Evolutionary conservation across 2,113 vertebrate genomes (phyloP), one percentile per base, ranked within the genome.

Genomic region (Morphnarchus princeps): DNA sequence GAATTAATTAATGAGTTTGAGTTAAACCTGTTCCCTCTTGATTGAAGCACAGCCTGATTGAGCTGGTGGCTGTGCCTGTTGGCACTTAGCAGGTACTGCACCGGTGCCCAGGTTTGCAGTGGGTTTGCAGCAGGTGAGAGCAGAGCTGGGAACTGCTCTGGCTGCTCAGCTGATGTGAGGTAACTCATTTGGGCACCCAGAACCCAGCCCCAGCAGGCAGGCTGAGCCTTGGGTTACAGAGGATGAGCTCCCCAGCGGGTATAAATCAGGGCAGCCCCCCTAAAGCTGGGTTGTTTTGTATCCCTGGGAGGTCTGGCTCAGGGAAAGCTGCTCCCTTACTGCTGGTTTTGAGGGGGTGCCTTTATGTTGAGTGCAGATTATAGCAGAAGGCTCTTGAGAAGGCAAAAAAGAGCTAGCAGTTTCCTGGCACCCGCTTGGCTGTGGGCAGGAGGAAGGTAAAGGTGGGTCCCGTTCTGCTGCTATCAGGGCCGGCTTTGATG

Each of bases 1-100:
- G 55, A 74, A 59, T 96, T 96, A 96, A 96, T 96, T 95, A 95
- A 84, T 1, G 54, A 77, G 29, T 8, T 24, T 3, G 84, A 47
- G 65, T 40, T 36, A 61, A 85, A 22, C 80, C 77, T 61, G 81
- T 3, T 96, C 69, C 73, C 73, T 81, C n/a, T 1, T 19, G 50
- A 54, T 8, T 29, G 81, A 61, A 78, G 70, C 13, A 1, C 29
- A 38, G 52, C 49, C 25, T 11, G 2, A 5, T 1, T 0, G 76
- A 84, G 36, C 49, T 2, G 77, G 32, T 28, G 57, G 49, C 84
- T 22, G 62, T 20, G 72, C 83, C 73, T 25, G 19, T 7, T 45
- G 78, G 69, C 15, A 5, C 42, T 21, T 2, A 8, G 57, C 58
- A 34, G 65, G 36, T 3, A 8, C 70, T 10, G 45, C 49, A 5